phyloP scores from a whole-genome alignment of 1,140 invertebrate genomes.

The Amyelois transitella region DNA sequence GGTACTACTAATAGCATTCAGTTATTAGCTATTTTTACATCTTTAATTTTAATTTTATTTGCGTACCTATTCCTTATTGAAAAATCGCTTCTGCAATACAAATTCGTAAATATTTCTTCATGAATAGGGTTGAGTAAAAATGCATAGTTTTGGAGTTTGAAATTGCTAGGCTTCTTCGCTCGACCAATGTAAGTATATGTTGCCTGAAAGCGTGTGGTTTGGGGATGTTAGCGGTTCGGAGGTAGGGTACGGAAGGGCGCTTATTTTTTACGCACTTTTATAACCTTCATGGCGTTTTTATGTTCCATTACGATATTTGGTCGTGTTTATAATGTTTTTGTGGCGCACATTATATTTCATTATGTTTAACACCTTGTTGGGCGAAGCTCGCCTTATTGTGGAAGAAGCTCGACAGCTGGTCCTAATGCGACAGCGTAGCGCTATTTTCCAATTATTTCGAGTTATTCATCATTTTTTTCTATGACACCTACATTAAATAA shows the following conservation, averaged over 20 bases:
- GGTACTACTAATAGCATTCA: too few species aligned
- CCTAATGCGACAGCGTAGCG: background rate
- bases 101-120: too few species aligned
- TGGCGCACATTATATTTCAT: conserved; percentile 58
- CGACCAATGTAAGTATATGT: background rate
- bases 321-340: conserved; percentile 46
- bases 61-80: too few species aligned
- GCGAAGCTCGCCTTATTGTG: background rate
- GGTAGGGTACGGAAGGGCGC: conserved; percentile 51
- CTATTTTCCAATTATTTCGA: background rate
- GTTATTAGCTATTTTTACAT: too few species aligned
- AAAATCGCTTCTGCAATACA: too few species aligned
- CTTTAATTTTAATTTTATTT: too few species aligned
- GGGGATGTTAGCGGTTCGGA: conserved; percentile 42
- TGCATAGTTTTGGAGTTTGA: too few species aligned
- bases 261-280: conserved; percentile 47
- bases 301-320: conserved; percentile 60
- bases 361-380: conserved; percentile 67
- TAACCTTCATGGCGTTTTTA: conserved; percentile 58
- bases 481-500: background rate
- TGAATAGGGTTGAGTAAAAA: too few species aligned
- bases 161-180: background rate
- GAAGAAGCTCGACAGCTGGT: conserved; percentile 16
- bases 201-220: conserved; percentile 40
- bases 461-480: background rate